Evolutionary conservation across 2,113 vertebrate species (phyloP).

Genomic region (Ardeotis arabs): DNA sequence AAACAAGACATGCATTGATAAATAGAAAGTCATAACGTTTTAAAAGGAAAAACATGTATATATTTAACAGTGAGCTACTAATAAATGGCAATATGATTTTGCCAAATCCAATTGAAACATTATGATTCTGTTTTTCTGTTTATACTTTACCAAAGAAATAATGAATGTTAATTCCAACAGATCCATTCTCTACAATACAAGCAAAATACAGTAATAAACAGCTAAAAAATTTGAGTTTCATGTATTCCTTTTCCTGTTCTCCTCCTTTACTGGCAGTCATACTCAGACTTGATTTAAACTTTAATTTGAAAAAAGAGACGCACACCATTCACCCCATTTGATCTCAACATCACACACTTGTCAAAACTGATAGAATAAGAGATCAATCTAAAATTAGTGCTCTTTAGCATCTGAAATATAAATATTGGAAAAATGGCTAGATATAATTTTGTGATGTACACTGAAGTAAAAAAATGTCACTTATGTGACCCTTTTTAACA

Average conservation of each 20-base stretch:
- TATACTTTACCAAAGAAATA: not conserved
- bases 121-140: not conserved
- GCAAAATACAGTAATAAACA: not conserved
- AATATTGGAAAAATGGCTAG: not conserved
- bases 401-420: not conserved
- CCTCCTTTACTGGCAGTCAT: not conserved
- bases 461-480: not conserved
- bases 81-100: not conserved
- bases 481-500: not conserved
- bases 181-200: not conserved
- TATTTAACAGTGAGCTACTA: not conserved
- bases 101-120: not conserved
- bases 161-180: not conserved
- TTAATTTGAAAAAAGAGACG: not conserved
- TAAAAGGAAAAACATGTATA: not conserved
- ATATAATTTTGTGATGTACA: not conserved
- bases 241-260: not conserved
- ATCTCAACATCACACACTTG: not conserved
- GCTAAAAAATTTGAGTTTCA: not conserved
- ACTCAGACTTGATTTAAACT: not conserved
- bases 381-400: not conserved
- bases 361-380: not conserved
- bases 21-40: not conserved
- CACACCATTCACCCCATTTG: not conserved
- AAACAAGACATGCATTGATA: not conserved